Conservation (phyloP, 2,797 vertebrate species). For the Mus spretus region DNA sequence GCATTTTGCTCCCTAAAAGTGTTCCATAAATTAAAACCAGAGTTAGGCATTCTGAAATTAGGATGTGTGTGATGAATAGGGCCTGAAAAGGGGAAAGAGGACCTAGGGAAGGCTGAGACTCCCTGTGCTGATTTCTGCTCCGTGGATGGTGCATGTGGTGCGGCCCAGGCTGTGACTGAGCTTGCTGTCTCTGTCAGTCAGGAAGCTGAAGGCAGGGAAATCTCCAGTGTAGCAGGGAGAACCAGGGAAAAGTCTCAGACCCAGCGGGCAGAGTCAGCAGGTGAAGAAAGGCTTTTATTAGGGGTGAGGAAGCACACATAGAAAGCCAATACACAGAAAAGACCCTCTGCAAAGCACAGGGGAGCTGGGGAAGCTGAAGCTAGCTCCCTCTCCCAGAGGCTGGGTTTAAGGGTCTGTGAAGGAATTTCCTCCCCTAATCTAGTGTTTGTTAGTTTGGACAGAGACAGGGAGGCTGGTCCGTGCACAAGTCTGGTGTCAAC, state of each 20-base stretch:
- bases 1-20: constrained; percentile 51
- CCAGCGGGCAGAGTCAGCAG: neutral
- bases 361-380: neutral
- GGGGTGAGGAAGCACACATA: neutral
- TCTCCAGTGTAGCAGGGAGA: neutral
- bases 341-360: neutral
- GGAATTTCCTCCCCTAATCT: neutral
- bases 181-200: neutral
- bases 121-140: neutral
- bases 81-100: neutral
- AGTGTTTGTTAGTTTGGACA: neutral
- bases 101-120: neutral
- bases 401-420: neutral
- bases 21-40: neutral
- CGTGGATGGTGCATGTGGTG: neutral
- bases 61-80: neutral
- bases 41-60: neutral
- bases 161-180: neutral
- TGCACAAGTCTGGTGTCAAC: neutral
- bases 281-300: neutral
- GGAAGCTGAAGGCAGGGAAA: neutral
- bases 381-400: neutral
- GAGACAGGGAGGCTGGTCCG: neutral
- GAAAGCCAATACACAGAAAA: neutral
- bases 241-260: neutral